Percentiles rank a stretch among this genome's conserved stretches.
phyloP scores from a whole-genome alignment of 2,888 invertebrate genomes.

The Caenorhabditis drosophilae region DNA sequence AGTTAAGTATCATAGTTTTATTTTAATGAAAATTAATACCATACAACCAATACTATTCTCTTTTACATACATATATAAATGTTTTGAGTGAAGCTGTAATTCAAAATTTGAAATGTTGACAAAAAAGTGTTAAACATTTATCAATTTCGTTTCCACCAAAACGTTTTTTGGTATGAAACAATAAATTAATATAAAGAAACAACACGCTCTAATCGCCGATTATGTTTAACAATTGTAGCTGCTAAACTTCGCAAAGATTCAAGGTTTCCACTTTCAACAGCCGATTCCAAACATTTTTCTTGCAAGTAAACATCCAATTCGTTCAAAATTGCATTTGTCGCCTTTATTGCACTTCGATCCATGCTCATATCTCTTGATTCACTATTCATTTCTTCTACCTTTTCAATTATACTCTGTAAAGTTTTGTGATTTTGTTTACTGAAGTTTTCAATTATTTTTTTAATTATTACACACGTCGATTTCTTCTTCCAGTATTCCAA shows the following conservation, averaged over 20 bases:
- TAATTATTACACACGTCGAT: slow-evolving; percentile 28
- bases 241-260: slow-evolving; percentile 41
- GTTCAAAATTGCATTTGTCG: slow-evolving; percentile 27
- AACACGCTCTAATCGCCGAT: slow-evolving; percentile 32
- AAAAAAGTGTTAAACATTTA: too few relatives aligned
- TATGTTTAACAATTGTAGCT: slow-evolving; percentile 29
- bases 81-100: too few relatives aligned
- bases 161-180: too few relatives aligned
- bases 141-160: too few relatives aligned
- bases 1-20: too few relatives aligned
- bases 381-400: slow-evolving; percentile 41
- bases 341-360: slow-evolving; percentile 40
- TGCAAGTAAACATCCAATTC: slow-evolving; percentile 36
- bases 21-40: too few relatives aligned
- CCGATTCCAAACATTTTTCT: slow-evolving; percentile 48
- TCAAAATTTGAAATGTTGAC: too few relatives aligned
- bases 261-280: slow-evolving; percentile 45
- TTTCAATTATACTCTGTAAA: slow-evolving; percentile 34
- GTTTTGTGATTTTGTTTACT: neutral
- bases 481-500: slow-evolving; percentile 41
- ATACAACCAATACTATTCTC: too few relatives aligned
- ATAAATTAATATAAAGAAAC: slow-evolving; percentile 29
- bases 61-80: too few relatives aligned
- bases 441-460: neutral
- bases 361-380: slow-evolving; percentile 36